Evolutionary conservation across 2,113 vertebrate genomes (phyloP), one percentile per base, ranked within the genome.

Genomic region (Glaucidium brasilianum): DNA sequence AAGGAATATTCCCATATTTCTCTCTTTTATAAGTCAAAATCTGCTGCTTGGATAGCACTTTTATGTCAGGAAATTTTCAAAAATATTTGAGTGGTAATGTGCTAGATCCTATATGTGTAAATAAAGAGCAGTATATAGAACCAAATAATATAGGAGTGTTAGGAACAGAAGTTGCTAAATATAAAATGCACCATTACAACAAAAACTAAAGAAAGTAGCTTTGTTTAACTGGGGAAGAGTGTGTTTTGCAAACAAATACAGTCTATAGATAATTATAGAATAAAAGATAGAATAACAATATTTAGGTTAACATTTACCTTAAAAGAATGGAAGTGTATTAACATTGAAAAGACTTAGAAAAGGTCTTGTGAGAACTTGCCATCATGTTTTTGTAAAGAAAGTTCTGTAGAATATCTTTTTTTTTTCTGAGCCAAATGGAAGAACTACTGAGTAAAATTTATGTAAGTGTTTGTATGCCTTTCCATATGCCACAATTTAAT

Each of bases 401-500:
- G 35, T 80, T 92, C 56, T 92, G 13, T 30, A 41, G 32, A 82
- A 63, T 56, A 37, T 67, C 7, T 6, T 92, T 59, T 92, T 82
- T 87, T 81, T 87, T 81, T 91, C 37, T 73, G 41, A 90, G 73
- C 63, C 85, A 88, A 96, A 73, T 52, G n/a, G 64, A 96, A 91
- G 58, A 93, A 93, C 39, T 45, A 29, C 78, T 72, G 35, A 50
- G 34, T 59, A 73, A 89, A 29, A 88, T 79, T 71, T 81, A 85
- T 67, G 34, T 66, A 27, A 32, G 73, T 72, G 79, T 63, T 89
- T 88, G 45, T 81, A 29, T 79, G 68, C n/a, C 67, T 94, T 95
- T 90, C 95, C 90, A 82, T 90, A 93, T 95, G 87, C 77, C 49
- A 78, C 64, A 50, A 17, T 91, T 94, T 92, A 83, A 88, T 56